A percentile compares a stretch with the other conserved stretches of the same genome.
Evolutionary conservation across 2,888 invertebrate species (phyloP).

Genomic region (Tenthredo distinguenda): DNA sequence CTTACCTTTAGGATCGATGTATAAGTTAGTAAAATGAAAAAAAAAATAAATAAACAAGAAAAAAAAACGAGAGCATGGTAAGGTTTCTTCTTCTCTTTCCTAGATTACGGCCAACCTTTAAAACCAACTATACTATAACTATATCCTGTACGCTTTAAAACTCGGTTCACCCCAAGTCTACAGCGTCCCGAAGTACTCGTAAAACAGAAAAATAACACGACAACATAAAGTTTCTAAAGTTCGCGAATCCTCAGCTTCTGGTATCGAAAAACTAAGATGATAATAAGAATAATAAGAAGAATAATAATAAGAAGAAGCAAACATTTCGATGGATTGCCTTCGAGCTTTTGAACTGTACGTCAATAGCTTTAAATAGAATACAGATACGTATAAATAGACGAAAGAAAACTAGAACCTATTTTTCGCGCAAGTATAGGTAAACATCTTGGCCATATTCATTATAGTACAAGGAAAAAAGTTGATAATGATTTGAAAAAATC

Average conservation of each 20-base stretch:
- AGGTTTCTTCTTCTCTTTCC: background rate
- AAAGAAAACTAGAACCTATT: background rate
- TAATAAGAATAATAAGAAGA: background rate
- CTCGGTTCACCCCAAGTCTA: background rate
- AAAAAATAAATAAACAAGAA: background rate
- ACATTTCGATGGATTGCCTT: background rate
- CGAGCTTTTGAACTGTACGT: background rate
- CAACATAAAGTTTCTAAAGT: background rate
- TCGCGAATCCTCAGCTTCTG: background rate
- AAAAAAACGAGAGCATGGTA: background rate
- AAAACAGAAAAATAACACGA: background rate
- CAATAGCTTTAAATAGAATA: constrained; percentile 30
- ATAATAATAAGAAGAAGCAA: background rate
- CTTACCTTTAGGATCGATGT: constrained; percentile 58
- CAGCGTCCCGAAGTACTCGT: background rate
- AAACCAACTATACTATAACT: background rate
- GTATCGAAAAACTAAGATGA: background rate
- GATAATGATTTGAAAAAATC: background rate
- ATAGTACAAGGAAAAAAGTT: background rate
- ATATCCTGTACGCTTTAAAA: background rate
- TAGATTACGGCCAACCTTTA: constrained; percentile 21
- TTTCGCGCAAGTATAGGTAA: background rate
- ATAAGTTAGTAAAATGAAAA: background rate
- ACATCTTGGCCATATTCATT: background rate
- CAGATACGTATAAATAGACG: constrained; percentile 7